These are phyloP conservation scores for Miniopterus natalensis DNA, from an alignment of 2,113 vertebrate genomes.

Conservation along the genomic window DNA sequence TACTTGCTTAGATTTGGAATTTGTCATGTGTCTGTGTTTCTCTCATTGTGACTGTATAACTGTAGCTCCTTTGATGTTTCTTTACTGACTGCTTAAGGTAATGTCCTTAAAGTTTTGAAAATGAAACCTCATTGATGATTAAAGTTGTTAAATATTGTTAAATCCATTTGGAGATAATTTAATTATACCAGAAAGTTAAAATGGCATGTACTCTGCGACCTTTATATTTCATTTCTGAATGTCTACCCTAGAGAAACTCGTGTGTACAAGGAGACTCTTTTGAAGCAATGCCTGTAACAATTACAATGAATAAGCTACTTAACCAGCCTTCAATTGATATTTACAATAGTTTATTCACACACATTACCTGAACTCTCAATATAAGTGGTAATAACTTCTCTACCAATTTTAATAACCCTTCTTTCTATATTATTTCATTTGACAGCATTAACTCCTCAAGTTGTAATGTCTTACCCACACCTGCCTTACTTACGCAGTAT, in stretches of 20 bases:
- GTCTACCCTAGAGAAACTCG: not conserved
- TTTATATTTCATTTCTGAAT: conserved; percentile 54
- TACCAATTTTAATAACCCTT: not conserved
- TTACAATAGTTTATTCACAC: not conserved
- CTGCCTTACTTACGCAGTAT: not conserved
- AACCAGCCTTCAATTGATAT: not conserved
- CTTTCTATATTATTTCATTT: not conserved
- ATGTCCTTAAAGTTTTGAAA: not conserved
- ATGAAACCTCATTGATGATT: not conserved
- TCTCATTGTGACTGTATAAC: not conserved
- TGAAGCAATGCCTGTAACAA: not conserved
- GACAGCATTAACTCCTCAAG: not conserved
- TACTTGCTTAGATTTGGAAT: not conserved
- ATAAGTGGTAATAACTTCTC: not conserved
- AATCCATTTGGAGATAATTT: conserved; percentile 17
- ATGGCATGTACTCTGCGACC: not conserved
- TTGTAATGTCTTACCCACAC: not conserved
- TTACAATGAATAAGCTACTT: not conserved
- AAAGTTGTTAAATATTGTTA: not conserved
- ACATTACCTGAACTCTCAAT: not conserved
- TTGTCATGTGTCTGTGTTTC: not conserved
- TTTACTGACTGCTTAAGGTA: not conserved
- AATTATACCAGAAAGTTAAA: not conserved
- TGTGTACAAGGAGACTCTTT: not conserved
- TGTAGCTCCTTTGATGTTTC: not conserved